Conservation (phyloP, 2,797 vertebrate species). For the Chaetophractus vellerosus region DNA sequence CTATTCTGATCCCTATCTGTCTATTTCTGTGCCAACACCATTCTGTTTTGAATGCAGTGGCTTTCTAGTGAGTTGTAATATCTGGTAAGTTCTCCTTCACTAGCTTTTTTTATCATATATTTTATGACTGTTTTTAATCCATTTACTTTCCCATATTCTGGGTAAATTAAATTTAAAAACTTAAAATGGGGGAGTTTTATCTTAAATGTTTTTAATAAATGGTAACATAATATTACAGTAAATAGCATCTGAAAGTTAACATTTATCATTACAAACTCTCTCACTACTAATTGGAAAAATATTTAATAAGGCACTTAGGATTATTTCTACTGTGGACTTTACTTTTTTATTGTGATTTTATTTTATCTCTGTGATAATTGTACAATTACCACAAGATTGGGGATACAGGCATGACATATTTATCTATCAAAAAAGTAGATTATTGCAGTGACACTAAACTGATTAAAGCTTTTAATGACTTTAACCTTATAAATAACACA, state of each 20-base stretch:
- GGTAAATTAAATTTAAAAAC: conserved; percentile 46
- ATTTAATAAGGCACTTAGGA: neutral
- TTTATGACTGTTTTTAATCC: neutral
- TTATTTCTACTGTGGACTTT: conserved; percentile 44
- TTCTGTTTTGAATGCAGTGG: conserved; percentile 54
- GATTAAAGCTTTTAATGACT: neutral
- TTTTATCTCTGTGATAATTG: neutral
- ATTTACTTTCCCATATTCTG: conserved; percentile 12
- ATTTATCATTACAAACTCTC: neutral
- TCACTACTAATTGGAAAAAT: conserved; percentile 39
- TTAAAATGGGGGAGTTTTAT: conserved; percentile 28
- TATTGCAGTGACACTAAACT: neutral
- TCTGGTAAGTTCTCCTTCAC: conserved; percentile 71
- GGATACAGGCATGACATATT: neutral
- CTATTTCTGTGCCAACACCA: conserved; percentile 30
- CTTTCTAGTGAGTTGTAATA: conserved; percentile 62
- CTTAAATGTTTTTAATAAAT: conserved; percentile 32
- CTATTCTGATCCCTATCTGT: neutral
- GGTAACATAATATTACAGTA: neutral
- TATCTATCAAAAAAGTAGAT: neutral
- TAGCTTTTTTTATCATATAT: neutral
- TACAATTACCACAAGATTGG: neutral
- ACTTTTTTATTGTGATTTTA: conserved; percentile 41
- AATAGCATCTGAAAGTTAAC: conserved; percentile 14
- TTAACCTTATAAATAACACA: neutral